Evolutionary conservation across 2,797 vertebrate genomes (phyloP).

Genomic region (Parauchenoglanis punctatus): DNA sequence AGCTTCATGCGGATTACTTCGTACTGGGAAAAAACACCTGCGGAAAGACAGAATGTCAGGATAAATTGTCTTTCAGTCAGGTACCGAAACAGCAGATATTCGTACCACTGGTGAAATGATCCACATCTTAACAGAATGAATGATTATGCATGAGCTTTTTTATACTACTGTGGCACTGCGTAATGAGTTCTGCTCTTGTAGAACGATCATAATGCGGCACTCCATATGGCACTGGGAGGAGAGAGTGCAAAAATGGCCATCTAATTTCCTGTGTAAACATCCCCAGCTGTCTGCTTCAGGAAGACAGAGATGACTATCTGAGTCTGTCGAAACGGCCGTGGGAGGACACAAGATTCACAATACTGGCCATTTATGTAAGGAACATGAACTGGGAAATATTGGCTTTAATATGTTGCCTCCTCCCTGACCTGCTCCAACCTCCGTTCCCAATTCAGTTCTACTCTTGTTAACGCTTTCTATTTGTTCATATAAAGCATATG

Average conservation of each 20-base stretch:
- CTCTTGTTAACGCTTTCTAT: background rate
- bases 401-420: background rate
- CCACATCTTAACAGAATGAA: slow-evolving; percentile 36
- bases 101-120: background rate
- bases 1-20: background rate
- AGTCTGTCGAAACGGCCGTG: slow-evolving; percentile 31
- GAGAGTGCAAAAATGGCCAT: slow-evolving; percentile 43
- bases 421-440: background rate
- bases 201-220: slow-evolving; percentile 54
- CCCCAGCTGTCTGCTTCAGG: slow-evolving; percentile 49
- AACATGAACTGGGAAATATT: slow-evolving; percentile 10
- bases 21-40: background rate
- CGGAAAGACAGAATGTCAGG: background rate
- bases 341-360: slow-evolving; percentile 23
- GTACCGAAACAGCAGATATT: background rate
- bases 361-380: background rate
- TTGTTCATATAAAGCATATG: background rate
- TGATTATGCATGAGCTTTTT: slow-evolving; percentile 41
- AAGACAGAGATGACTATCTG: slow-evolving; percentile 41
- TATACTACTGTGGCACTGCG: slow-evolving; percentile 40
- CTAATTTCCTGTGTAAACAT: slow-evolving; percentile 62
- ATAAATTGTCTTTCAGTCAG: background rate
- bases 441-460: background rate
- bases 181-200: slow-evolving; percentile 45
- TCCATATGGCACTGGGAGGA: slow-evolving; percentile 49